Base-by-base conservation (phyloP, 2,113 vertebrate genomes). In the Nibea coibor region DNA sequence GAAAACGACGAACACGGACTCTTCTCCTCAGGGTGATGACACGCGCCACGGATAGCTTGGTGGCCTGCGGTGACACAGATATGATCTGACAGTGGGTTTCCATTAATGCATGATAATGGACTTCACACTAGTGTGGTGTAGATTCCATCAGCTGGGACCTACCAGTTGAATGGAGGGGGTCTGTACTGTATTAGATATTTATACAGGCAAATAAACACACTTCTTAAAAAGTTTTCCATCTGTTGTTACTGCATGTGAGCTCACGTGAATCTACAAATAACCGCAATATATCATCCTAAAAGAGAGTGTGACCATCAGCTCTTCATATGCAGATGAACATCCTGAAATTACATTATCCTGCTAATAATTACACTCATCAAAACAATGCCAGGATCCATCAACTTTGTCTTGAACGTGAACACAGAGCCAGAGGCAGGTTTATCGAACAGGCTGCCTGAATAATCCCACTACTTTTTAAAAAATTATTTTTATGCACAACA, bases 101-200 rank as follows among this genome's bases (percentile, higher is more conserved):
- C 85, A 80, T 85, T 89, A 91, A 92, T 91, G 87, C 78, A 76
- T 77, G 83, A 88, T 92, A 93, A 93, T 90, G 85, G 87, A 80
- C 83, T 91, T 89, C 82, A 86, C 83, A 80, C 72, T 85, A 56
- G 66, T n/a, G 28, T 20, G 51, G 43, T 51, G 28, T 31, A 31
- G 31, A 80, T 81, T 73, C 81, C 53, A 85, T 85, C 83, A 77
- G 72, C 39, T 75, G 66, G 47, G 47, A 64, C 48, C 81, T 51
- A 76, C 74, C 48, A 69, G 70, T 19, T 72, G 56, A 82, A 62
- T 59, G 19, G 28, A 76, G 48, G 22, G 68, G 53, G 28, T 69
- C 43, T n/a, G 35, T 35, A 76, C 19, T 79, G 53, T 69, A n/a
- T 65, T 35, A 19, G 53, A 63, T 39, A 63, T 8, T 35, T 10